Conservation (phyloP, 2,888 invertebrate species). For the Drosophila seclusa region DNA sequence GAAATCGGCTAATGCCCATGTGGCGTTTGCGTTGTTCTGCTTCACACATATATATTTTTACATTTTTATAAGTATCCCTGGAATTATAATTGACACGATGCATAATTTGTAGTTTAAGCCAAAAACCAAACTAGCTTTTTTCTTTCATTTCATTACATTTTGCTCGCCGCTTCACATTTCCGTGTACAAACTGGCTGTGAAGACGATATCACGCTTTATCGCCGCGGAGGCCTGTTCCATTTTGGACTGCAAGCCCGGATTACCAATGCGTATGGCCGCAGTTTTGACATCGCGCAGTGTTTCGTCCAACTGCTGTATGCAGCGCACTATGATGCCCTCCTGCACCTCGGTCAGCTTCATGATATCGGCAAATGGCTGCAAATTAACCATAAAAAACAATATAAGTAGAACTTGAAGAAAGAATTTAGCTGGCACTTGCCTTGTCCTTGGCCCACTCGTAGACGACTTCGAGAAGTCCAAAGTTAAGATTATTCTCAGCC, state of each 20-base stretch:
- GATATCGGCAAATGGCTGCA: conserved; percentile 95
- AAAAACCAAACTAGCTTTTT: conserved; percentile 48
- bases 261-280: conserved; percentile 96
- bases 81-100: conserved; percentile 70
- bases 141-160: conserved; percentile 4
- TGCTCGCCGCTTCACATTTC: conserved; percentile 62
- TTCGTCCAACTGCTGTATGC: conserved; percentile 98
- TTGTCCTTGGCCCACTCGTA: conserved; percentile 98
- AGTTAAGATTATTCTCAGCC: conserved; percentile 90
- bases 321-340: conserved; percentile 98
- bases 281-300: conserved; percentile 94
- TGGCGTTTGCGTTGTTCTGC: conserved; percentile 35
- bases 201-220: conserved; percentile 98
- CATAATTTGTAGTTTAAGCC: conserved; percentile 63
- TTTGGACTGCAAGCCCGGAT: conserved; percentile 95
- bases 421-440: conserved; percentile 84
- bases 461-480: conserved; percentile 96
- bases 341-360: conserved; percentile 97
- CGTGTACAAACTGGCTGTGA: conserved; percentile 98
- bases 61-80: conserved; percentile 76
- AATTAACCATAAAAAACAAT: not conserved
- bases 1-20: conserved; percentile 31
- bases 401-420: too few relatives aligned
- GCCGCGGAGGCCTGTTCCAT: conserved; percentile 97
- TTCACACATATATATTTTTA: conserved; percentile 67